Evolutionary conservation across 2,113 vertebrate species (phyloP).

Genomic region (Ptychochromis oligacanthus): DNA sequence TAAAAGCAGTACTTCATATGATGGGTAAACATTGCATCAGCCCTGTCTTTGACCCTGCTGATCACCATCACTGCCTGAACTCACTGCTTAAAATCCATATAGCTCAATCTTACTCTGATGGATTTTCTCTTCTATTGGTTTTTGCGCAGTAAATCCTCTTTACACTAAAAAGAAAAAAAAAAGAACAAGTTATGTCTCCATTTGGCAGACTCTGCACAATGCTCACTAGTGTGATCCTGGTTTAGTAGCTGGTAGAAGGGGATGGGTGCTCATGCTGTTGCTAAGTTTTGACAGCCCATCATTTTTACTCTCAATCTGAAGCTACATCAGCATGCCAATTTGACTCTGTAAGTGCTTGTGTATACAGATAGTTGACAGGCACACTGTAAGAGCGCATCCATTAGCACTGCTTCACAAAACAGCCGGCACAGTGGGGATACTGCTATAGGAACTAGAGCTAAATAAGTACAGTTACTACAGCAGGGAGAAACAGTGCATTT

Average conservation of each 20-base stretch:
- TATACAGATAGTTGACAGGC: conserved; percentile 48
- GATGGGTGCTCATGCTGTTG: not conserved
- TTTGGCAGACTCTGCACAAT: not conserved
- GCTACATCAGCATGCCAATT: conserved; percentile 37
- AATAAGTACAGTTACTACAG: conserved; percentile 57
- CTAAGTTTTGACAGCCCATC: conserved; percentile 41
- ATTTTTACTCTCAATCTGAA: conserved; percentile 28
- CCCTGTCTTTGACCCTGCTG: conserved; percentile 1
- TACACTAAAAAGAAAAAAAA: conserved; percentile 9
- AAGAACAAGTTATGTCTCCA: conserved; percentile 13
- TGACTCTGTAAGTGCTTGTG: conserved; percentile 39
- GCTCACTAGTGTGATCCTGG: not conserved
- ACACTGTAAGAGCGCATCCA: conserved; percentile 45
- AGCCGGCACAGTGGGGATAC: conserved; percentile 50
- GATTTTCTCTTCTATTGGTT: conserved; percentile 38
- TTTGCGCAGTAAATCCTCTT: conserved; percentile 32
- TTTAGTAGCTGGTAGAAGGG: not conserved
- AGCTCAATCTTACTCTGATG: conserved; percentile 9
- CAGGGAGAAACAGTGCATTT: conserved; percentile 30
- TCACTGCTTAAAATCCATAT: conserved; percentile 15
- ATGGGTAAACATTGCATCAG: not conserved
- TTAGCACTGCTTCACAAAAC: conserved; percentile 56
- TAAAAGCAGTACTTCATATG: conserved; percentile 4
- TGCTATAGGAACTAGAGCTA: conserved; percentile 56
- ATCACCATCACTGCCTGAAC: not conserved